A percentile compares a stretch with the other conserved stretches of the same genome.
These are phyloP conservation scores for Aphaenogaster floridana DNA, from an alignment of 1,140 invertebrate species.

Conservation along the genomic window DNA sequence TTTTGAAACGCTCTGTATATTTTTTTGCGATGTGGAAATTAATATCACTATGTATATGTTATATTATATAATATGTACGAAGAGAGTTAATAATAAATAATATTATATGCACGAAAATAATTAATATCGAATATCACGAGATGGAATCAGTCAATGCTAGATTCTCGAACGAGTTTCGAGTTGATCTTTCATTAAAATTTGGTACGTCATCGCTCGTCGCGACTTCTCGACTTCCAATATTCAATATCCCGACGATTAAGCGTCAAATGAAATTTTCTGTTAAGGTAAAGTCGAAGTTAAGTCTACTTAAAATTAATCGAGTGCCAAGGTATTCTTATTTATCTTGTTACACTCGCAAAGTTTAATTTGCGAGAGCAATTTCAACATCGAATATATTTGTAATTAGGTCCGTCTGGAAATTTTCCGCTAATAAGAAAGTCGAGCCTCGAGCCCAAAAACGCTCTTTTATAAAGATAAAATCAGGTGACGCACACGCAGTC, in stretches of 20 bases:
- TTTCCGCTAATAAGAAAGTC: not conserved
- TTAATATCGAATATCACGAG: conserved; percentile 2
- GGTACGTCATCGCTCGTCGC: conserved; percentile 22
- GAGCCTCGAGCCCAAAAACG: not conserved
- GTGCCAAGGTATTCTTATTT: conserved; percentile 48
- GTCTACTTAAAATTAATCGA: conserved; percentile 62
- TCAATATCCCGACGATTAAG: conserved; percentile 44
- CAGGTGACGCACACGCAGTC: not conserved
- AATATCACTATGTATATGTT: not conserved
- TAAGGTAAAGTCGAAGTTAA: conserved; percentile 46
- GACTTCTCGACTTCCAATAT: conserved; percentile 39
- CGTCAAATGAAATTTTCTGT: conserved; percentile 54
- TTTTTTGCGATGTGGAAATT: not conserved
- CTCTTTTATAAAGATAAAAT: not conserved
- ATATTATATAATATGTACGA: not conserved
- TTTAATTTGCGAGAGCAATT: conserved; percentile 34
- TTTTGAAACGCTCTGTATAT: not conserved
- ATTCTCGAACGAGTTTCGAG: conserved; percentile 18
- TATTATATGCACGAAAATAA: conserved; percentile 1
- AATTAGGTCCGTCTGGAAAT: conserved; percentile 37
- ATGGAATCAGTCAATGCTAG: conserved; percentile 16
- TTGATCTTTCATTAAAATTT: conserved; percentile 54
- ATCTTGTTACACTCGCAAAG: conserved; percentile 33
- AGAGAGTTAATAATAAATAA: conserved; percentile 25
- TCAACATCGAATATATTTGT: conserved; percentile 26